Evolutionary conservation across 2,888 invertebrate genomes (phyloP), one percentile per base, ranked within the genome.

Genomic region (Heliconius sara): DNA sequence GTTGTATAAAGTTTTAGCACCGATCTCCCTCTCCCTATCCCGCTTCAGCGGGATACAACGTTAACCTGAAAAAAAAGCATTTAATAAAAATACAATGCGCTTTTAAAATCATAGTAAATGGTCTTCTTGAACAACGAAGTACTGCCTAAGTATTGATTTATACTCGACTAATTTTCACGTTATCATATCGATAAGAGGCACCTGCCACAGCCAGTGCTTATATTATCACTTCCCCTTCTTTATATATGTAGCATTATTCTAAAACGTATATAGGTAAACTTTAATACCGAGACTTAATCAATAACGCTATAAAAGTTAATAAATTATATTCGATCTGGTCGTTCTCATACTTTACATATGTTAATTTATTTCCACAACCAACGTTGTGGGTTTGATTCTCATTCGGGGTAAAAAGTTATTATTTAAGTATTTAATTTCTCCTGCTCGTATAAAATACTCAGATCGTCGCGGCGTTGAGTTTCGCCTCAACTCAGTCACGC

Each of bases 181-280:
- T 95, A 94, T 94, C 94, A 90, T 85, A 76, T 66, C 85, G 93
- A 94, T 94, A 93, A 92, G 86, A 79, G 88, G 84, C 90, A 90
- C 91, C 91, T 91, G 91, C 88, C 88, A 87, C 86, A 87, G 84
- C 86, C 87, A 88, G 87, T 89, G 88, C 86, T 88, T 86, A 89
- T 90, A 83, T 88, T 91, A 93, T 93, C 74, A 84, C 88, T 88
- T 87, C 89, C 92, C 93, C 92, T 91, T 91, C 91, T 91, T 92
- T 89, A 83, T 87, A 87, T 87, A 88, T 85, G 79, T 84, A 80
- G 84, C 85, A 80, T 81, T 89, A 87, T 89, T 87, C 88, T 87
- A 85, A 85, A 87, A 85, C 85, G 83, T 83, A 75, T 79, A 63
- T 79, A 73, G 25, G 43, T 43, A 47, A 47, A 85, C 82, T 77